Base-by-base conservation (phyloP, 2,797 vertebrate species). In the Amblyraja radiata region DNA sequence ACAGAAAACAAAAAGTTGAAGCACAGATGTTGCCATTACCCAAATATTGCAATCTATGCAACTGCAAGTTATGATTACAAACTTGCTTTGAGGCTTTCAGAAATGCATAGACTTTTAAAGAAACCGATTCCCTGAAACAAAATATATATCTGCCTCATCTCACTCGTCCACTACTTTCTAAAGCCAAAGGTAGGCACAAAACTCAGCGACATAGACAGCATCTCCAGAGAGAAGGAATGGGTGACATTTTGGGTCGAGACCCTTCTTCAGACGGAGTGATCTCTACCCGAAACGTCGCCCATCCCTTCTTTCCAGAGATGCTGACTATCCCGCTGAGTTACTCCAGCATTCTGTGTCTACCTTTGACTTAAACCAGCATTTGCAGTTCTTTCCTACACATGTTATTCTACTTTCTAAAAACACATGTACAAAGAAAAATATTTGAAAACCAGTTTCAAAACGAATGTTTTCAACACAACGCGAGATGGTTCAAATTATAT, bases 391-490 rank as follows among this genome's bases (percentile, higher is more conserved):
- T 46, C 46, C 46, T 46, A 46, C 46, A 46, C 46, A 46, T 46
- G 46, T 46, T 46, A 46, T 46, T 46, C 16, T 73, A 73, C 1
- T 76, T 91, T 28, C 28, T 54, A 46, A 6, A 68, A 73, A 0
- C 71, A 76, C n/a, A 23, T 11, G 46, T 18, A 1, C 11, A 46
- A 54, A 68, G 90, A 92, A 92, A 92, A 92, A 76, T 1, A 76
- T 32, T n/a, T 36, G 46, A 91, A 83, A 11, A 9, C 28, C 65
- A 39, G 88, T 90, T 90, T 90, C 65, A 21, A 90, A 90, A 90
- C 46, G 3, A 46, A 46, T 46, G 46, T 46, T 46, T 46, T 46
- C 46, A 90, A 18, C 21, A 1, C 71, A 6, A 9, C 32, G 32
- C 23, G 46, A 73, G 23, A 46, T 91, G 71, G 90, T 25, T 46